Evolutionary conservation across 2,113 vertebrate species (phyloP).

Genomic region (Oncorhynchus masou): DNA sequence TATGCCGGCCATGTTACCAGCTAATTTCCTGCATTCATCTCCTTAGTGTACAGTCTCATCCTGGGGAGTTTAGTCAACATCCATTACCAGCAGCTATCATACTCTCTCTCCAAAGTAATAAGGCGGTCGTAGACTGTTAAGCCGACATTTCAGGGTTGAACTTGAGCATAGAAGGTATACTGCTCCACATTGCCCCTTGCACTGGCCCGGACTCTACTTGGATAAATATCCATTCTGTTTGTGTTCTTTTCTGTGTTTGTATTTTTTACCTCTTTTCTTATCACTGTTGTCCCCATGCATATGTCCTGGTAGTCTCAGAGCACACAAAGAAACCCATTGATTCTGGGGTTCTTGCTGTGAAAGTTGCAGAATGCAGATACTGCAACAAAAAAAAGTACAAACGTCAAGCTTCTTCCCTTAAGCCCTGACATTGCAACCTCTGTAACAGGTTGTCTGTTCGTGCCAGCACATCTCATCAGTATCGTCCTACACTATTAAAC

Average conservation of each 20-base stretch:
- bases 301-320: not conserved
- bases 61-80: conserved; percentile 43
- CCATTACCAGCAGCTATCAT: conserved; percentile 39
- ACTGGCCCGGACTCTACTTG: not conserved
- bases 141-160: conserved; percentile 42
- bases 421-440: not conserved
- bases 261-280: conserved; percentile 6
- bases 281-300: not conserved
- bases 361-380: not conserved
- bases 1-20: conserved; percentile 19
- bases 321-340: not conserved
- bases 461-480: not conserved
- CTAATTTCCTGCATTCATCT: conserved; percentile 61
- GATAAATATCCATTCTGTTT: not conserved
- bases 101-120: conserved; percentile 42
- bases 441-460: not conserved
- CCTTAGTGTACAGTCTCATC: conserved; percentile 37
- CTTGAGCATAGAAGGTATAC: not conserved
- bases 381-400: not conserved
- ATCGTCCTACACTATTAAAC: not conserved
- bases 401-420: not conserved
- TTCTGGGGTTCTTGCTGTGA: too few species aligned
- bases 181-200: conserved; percentile 18
- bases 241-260: not conserved
- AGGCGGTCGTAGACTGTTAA: conserved; percentile 39